These are phyloP conservation scores for Ceriagrion tenellum DNA, from an alignment of 2,888 invertebrate genomes.

Conservation along the genomic window DNA sequence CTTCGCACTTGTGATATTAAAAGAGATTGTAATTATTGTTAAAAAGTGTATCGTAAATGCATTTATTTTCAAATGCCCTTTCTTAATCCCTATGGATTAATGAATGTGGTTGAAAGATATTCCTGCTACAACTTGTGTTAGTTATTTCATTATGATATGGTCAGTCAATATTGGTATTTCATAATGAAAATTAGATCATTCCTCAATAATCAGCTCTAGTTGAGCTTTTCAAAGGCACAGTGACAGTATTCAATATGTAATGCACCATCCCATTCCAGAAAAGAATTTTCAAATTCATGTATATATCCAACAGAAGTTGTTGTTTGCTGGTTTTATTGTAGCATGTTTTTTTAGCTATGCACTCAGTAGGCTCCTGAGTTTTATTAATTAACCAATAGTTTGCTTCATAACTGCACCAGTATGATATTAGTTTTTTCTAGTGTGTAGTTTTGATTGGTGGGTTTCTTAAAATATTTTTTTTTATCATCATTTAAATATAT, in stretches of 20 bases:
- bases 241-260: conserved; percentile 21
- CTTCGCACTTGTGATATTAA: conserved; percentile 60
- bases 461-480: background rate
- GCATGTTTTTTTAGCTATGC: conserved; percentile 58
- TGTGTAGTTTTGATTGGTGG: conserved; percentile 1
- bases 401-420: conserved; percentile 59
- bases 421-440: conserved; percentile 53
- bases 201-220: conserved; percentile 42
- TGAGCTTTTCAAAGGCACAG: conserved; percentile 25
- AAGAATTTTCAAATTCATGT: background rate
- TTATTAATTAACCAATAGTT: conserved; percentile 41
- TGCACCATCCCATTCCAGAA: conserved; percentile 52
- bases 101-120: conserved; percentile 46
- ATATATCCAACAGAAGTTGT: background rate
- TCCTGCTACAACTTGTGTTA: conserved; percentile 41
- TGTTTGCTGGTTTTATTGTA: conserved; percentile 43
- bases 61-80: conserved; percentile 31
- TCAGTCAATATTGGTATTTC: conserved; percentile 2
- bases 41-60: conserved; percentile 47
- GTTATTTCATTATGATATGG: conserved; percentile 53
- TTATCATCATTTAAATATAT: conserved; percentile 3
- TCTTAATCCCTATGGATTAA: conserved; percentile 25
- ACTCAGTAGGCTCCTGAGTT: conserved; percentile 28
- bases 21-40: conserved; percentile 40
- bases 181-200: conserved; percentile 13